phyloP scores from a whole-genome alignment of 2,888 invertebrate genomes.

The Drosophila suboccidentalis region DNA sequence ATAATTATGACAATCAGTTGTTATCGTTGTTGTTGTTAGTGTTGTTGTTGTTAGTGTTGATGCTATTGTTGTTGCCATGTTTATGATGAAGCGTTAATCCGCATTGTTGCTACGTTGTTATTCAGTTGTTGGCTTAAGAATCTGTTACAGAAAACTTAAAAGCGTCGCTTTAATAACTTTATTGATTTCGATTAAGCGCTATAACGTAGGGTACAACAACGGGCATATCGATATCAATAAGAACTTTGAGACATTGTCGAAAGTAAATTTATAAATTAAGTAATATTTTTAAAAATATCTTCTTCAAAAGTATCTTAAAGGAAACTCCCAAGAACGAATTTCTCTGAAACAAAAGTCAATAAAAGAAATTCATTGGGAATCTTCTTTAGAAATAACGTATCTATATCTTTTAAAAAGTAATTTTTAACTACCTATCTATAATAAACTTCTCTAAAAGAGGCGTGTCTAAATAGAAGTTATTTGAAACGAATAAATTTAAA shows the following conservation, averaged over 20 bases:
- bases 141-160: slow-evolving; percentile 80
- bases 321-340: background rate
- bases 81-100: slow-evolving; percentile 79
- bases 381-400: background rate
- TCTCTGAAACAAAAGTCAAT: background rate
- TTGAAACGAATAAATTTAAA: background rate
- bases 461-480: background rate
- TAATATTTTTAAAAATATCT: no score
- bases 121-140: slow-evolving; percentile 75
- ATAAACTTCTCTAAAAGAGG: background rate
- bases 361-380: background rate
- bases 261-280: no score
- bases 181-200: slow-evolving; percentile 81
- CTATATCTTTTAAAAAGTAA: no score
- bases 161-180: slow-evolving; percentile 80
- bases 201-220: slow-evolving; percentile 58
- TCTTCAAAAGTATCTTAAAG: no score
- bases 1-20: slow-evolving; percentile 79
- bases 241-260: background rate
- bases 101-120: slow-evolving; percentile 69
- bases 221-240: slow-evolving; percentile 24
- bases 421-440: no score
- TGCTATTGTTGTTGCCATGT: slow-evolving; percentile 49
- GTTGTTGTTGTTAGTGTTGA: slow-evolving; percentile 19
- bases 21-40: slow-evolving; percentile 40